Conservation (phyloP, 2,888 invertebrate genomes). For the Drosophila borborema region DNA sequence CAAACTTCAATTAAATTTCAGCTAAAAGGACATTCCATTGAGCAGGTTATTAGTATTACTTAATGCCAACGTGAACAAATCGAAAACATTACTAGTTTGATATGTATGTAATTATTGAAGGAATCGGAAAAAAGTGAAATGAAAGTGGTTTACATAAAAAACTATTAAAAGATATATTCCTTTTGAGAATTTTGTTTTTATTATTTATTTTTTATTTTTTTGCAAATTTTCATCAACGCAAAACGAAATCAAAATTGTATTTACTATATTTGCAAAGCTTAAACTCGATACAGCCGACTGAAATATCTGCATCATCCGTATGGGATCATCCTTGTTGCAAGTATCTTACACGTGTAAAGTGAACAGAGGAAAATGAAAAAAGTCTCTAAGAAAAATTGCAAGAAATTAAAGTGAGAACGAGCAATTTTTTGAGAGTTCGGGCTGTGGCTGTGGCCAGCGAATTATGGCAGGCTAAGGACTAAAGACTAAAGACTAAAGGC, state of each 20-base stretch:
- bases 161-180: constrained; percentile 14
- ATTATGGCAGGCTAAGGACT: constrained; percentile 7
- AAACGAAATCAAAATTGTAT: constrained; percentile 15
- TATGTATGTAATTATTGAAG: constrained; percentile 25
- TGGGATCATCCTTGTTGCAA: constrained; percentile 24
- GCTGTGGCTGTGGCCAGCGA: constrained; percentile 6
- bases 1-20: constrained; percentile 60
- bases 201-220: not conserved
- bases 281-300: constrained; percentile 20
- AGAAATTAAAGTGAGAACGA: constrained; percentile 61
- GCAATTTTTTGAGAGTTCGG: constrained; percentile 47
- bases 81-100: constrained; percentile 28
- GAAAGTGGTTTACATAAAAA: constrained; percentile 25
- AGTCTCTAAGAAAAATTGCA: constrained; percentile 42
- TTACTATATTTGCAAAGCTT: constrained; percentile 17
- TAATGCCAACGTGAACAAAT: constrained; percentile 64
- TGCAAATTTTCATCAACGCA: not conserved
- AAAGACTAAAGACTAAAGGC: constrained; percentile 14
- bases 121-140: constrained; percentile 41
- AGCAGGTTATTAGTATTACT: constrained; percentile 67
- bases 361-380: constrained; percentile 19
- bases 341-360: constrained; percentile 28
- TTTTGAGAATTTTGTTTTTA: not conserved
- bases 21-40: constrained; percentile 74
- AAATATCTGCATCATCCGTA: constrained; percentile 12